Percentiles rank a stretch among this genome's conserved stretches.
Evolutionary conservation across 2,888 invertebrate species (phyloP).

Genomic region (Blastobasis lacticolella): DNA sequence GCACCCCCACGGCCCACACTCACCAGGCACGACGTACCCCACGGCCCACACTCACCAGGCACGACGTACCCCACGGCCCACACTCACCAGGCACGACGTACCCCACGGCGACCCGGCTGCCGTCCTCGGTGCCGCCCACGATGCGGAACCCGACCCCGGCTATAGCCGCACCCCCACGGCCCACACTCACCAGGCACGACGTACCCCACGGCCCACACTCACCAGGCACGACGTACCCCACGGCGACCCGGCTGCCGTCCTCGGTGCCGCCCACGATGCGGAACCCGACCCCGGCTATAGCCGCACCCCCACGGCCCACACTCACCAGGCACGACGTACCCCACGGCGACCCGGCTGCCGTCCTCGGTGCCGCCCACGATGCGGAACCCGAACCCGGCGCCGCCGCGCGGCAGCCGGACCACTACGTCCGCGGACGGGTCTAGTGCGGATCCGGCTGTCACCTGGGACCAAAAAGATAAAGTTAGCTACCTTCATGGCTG

Average conservation of each 20-base stretch:
- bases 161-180: slow-evolving; percentile 88
- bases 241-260: slow-evolving; percentile 96
- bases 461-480: slow-evolving; percentile 25
- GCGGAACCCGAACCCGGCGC: slow-evolving; percentile 97
- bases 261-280: slow-evolving; percentile 98
- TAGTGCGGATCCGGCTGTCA: slow-evolving; percentile 41
- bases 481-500: neutral
- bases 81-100: slow-evolving; percentile 88
- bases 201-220: no score
- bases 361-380: slow-evolving; percentile 99
- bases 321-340: slow-evolving; percentile 91
- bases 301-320: neutral
- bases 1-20: slow-evolving; percentile 84
- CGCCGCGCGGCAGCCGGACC: slow-evolving; percentile 90
- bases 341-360: slow-evolving; percentile 96
- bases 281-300: slow-evolving; percentile 91
- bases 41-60: no score
- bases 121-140: slow-evolving; percentile 98
- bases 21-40: no score
- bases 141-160: slow-evolving; percentile 98
- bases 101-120: slow-evolving; percentile 96
- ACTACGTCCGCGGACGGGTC: slow-evolving; percentile 77
- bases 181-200: no score
- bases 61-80: no score
- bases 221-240: slow-evolving; percentile 96